Evolutionary conservation across 2,888 invertebrate species (phyloP).

Genomic region (Troides helena): DNA sequence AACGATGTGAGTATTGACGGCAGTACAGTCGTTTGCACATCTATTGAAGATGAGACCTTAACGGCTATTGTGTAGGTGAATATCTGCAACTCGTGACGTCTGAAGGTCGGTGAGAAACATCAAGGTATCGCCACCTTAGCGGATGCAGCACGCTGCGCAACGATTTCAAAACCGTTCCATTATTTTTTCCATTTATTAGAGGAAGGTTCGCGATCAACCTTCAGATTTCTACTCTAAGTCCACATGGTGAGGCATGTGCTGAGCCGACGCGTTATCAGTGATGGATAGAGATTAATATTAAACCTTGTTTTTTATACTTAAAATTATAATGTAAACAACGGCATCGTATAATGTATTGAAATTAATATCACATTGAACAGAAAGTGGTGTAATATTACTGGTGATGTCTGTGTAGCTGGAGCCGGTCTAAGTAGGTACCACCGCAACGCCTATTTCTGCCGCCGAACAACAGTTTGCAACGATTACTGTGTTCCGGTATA

Average conservation of each 20-base stretch:
- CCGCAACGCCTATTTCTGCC: too few species aligned
- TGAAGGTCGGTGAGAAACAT: constrained; percentile 36
- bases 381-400: neutral
- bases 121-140: constrained; percentile 16
- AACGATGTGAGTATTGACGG: constrained; percentile 2
- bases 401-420: too few species aligned
- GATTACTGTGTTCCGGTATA: too few species aligned
- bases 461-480: too few species aligned
- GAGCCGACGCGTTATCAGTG: constrained; percentile 29
- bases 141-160: constrained; percentile 15
- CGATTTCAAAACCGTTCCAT: constrained; percentile 21
- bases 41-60: constrained; percentile 18
- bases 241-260: constrained; percentile 4
- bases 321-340: neutral
- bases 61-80: constrained; percentile 17
- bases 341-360: neutral
- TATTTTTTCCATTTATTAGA: constrained; percentile 21
- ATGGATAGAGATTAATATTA: constrained; percentile 27
- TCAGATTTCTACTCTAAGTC: constrained; percentile 18
- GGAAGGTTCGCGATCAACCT: constrained; percentile 25
- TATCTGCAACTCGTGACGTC: constrained; percentile 28
- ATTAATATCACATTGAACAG: neutral
- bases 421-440: too few species aligned
- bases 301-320: constrained; percentile 10
- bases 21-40: constrained; percentile 9